Conservation (phyloP, 2,113 vertebrate species). For the Marcusenius ussheri region DNA sequence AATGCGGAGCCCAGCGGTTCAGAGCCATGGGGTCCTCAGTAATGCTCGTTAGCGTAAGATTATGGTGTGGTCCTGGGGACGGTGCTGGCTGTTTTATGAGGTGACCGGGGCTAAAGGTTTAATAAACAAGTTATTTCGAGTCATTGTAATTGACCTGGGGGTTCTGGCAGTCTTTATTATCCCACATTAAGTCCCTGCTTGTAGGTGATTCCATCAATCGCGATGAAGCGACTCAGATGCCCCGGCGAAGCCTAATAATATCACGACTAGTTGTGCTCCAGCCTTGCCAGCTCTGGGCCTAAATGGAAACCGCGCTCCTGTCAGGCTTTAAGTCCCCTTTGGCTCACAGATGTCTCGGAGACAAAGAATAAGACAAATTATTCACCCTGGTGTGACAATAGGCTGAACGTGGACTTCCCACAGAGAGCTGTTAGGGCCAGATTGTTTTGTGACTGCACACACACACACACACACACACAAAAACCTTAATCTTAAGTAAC, state of each 20-base stretch:
- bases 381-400: not conserved
- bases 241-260: not conserved
- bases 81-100: not conserved
- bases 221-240: not conserved
- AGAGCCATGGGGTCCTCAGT: not conserved
- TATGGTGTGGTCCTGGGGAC: not conserved
- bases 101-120: not conserved
- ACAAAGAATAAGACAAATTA: not conserved
- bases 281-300: not conserved
- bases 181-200: constrained; percentile 16
- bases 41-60: not conserved
- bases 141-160: constrained; percentile 15
- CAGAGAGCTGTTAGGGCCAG: not conserved
- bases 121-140: constrained; percentile 11
- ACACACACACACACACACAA: not conserved
- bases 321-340: not conserved
- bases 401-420: not conserved
- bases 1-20: not conserved
- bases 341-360: not conserved
- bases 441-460: not conserved
- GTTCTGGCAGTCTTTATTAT: constrained; percentile 12
- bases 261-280: not conserved
- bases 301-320: not conserved
- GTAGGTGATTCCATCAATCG: not conserved
- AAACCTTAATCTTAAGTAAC: too few relatives aligned